These are phyloP conservation scores for Bryconaethiops microstoma DNA, from an alignment of 2,797 vertebrate species.

Conservation along the genomic window DNA sequence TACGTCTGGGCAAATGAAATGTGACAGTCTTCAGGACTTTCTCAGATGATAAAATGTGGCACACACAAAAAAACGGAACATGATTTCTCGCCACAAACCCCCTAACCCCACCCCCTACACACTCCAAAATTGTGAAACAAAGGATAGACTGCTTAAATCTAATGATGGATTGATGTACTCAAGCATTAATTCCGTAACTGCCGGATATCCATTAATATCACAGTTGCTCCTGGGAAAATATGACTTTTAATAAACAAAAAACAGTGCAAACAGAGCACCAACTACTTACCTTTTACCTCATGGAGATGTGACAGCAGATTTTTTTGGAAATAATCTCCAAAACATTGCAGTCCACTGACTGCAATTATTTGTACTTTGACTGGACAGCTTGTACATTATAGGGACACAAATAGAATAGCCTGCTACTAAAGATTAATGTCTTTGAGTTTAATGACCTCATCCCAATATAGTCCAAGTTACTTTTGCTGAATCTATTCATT, in stretches of 20 bases:
- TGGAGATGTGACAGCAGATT: conserved; percentile 12
- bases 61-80: conserved; percentile 37
- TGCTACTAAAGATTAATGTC: conserved; percentile 20
- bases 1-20: conserved; percentile 38
- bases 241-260: conserved; percentile 18
- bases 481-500: neutral
- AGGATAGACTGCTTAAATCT: conserved; percentile 13
- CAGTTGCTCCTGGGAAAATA: neutral
- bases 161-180: conserved; percentile 14
- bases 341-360: neutral
- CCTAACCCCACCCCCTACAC: neutral
- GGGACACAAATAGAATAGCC: conserved; percentile 12
- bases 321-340: conserved; percentile 12
- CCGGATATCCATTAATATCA: neutral
- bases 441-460: neutral
- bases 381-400: conserved; percentile 13
- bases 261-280: neutral
- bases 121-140: conserved; percentile 11
- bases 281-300: conserved; percentile 3
- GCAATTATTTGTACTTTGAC: neutral
- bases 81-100: neutral
- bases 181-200: neutral
- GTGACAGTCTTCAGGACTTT: conserved; percentile 46
- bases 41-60: conserved; percentile 41
- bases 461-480: neutral